Base-by-base conservation (phyloP, 2,113 vertebrate genomes). In the Gambusia holbrooki region DNA sequence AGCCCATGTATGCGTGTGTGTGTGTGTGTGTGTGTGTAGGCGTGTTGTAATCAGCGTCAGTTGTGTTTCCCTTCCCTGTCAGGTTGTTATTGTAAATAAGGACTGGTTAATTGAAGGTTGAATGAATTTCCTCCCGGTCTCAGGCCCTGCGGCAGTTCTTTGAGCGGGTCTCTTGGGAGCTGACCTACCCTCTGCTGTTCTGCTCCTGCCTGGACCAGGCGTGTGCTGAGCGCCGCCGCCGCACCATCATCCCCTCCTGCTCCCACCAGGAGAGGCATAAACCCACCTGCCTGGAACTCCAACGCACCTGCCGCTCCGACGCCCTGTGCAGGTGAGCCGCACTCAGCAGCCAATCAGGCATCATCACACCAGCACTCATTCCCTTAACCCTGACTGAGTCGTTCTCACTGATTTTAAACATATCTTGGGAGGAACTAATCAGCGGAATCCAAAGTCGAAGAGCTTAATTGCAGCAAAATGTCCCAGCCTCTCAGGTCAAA, bases 141-240 rank as follows among this genome's bases (percentile, higher is more conserved):
- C 81, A 93, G 92, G 96, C 96, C 0, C 94, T 99, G 88, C 95
- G 97, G 60, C 97, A 96, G 93, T 99, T 99, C 89, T 98, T 99
- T 0, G 97, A 99, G 92, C 95, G 96, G 0, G 96, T 99, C 35
- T 95, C 97, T 74, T 89, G 94, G 29, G 96, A 97, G 84, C 95
- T 96, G 79, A 97, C 95, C 89, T 98, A 96, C 92, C 96, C 97
- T 12, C 94, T 99, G 87, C 96, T 99, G 70, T 99, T 99, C 95
- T 99, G 98, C 94, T 95, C 96, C 30, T 99, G 97, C 84, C 92
- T 91, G 58, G 95, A 99, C 91, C 95, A 94, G 84, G 97, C 97
- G 0, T 99, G 98, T 0, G 97, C 97, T 0, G 97, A 99, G 92
- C 95, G 98, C 33, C 95, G 97, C 13, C 93, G 97, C 7, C 97